These are phyloP conservation scores for Echeneis naucrates DNA, from an alignment of 2,797 vertebrate species.

Conservation along the genomic window DNA sequence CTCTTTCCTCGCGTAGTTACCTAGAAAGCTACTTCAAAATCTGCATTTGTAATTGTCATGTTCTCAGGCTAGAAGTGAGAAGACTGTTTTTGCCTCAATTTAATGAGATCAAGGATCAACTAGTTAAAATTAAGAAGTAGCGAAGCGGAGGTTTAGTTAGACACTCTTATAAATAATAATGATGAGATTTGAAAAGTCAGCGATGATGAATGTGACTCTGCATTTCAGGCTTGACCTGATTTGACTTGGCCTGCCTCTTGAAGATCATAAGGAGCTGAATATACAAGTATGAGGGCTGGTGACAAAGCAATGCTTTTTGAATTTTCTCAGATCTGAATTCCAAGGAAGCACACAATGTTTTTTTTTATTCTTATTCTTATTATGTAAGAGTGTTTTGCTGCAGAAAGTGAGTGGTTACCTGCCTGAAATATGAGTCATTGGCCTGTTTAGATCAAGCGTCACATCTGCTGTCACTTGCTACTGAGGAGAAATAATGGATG, in stretches of 20 bases:
- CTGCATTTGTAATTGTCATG: not conserved
- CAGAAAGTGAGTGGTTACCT: constrained; percentile 16
- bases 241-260: constrained; percentile 1
- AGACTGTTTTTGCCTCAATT: not conserved
- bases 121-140: no score
- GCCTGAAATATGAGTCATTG: constrained; percentile 28
- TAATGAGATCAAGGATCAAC: not conserved
- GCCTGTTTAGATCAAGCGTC: constrained; percentile 29
- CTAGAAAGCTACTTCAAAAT: not conserved
- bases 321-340: not conserved
- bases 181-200: not conserved
- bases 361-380: no score
- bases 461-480: constrained; percentile 8
- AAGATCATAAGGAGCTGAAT: constrained; percentile 10
- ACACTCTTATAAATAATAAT: not conserved
- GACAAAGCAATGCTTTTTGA: not conserved
- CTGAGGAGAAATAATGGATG: constrained; percentile 21
- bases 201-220: not conserved
- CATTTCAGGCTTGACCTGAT: not conserved
- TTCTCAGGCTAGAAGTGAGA: not conserved
- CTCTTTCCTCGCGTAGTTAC: not conserved
- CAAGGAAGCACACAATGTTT: not conserved
- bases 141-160: not conserved
- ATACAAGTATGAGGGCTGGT: not conserved
- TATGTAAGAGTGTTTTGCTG: constrained; percentile 5